Evolutionary conservation across 2,888 invertebrate species (phyloP), one percentile per base, ranked within the genome.

Genomic region (Dioctria linearis): DNA sequence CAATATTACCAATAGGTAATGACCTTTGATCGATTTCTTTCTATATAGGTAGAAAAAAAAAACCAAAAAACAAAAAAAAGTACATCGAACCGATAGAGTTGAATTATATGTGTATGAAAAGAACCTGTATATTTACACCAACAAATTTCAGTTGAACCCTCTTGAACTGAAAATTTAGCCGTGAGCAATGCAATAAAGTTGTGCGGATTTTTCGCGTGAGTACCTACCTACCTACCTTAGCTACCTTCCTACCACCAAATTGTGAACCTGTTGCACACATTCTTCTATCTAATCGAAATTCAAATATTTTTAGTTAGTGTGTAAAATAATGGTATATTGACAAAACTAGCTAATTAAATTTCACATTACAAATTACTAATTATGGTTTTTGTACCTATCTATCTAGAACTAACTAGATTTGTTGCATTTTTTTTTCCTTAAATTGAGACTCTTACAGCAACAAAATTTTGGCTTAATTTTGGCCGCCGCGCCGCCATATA

Each of bases 121-220:
- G 57, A 66, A 57, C 73, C 73, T 57, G 59, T 59, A 73, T 73
- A 57, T 59, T 57, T 57, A 73, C 13, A 40, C 13, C 57, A 57
- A 73, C 57, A 57, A 73, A 73, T 73, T 73, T 73, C 73, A 59
- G 73, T 57, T 73, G 73, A 73, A 69, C 69, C 69, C 69, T 69
- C 69, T 69, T 69, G 69, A 69, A 69, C 69, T 6, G 69, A 13
- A 39, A 51, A 25, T 43, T 43, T 11, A 25, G 46, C 73, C 73
- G 73, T 57, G 8, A 40, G 57, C 42, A 59, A 4, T 59, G 73
- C 73, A 73, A 57, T 13, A 40, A 57, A 40, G 59, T 73, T 59
- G 73, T 42, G 59, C 9, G 57, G 11, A 25, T 73, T 54, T 42
- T 73, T 40, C 13, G 6, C 42, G 42, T 54, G 40, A 54, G 9